These are phyloP conservation scores for Lemur catta DNA, from an alignment of 2,797 vertebrate genomes.

Conservation along the genomic window DNA sequence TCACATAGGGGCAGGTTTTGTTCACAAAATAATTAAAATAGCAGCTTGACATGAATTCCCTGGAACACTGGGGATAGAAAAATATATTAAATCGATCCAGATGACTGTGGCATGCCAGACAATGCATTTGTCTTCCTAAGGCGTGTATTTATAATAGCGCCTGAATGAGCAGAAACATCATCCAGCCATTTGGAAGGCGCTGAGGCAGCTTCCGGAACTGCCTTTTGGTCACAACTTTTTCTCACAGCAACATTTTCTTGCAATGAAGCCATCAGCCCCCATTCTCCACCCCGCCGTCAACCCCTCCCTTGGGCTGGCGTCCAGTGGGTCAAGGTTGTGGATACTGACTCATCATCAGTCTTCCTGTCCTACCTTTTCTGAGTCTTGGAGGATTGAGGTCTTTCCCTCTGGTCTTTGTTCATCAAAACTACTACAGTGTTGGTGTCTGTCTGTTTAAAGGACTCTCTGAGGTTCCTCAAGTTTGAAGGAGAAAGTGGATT, in stretches of 20 bases:
- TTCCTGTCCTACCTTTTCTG: neutral
- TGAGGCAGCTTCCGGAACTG: neutral
- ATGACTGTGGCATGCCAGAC: neutral
- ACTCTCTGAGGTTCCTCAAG: neutral
- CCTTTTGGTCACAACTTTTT: neutral
- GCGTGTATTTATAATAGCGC: neutral
- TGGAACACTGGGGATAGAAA: neutral
- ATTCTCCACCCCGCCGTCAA: neutral
- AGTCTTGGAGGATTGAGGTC: neutral
- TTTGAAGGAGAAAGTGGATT: neutral
- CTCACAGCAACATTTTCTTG: neutral
- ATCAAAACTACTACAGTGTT: neutral
- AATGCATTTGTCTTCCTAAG: neutral
- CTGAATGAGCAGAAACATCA: neutral
- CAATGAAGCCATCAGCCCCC: neutral
- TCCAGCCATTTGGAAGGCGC: neutral
- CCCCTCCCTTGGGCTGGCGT: neutral
- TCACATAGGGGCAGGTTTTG: neutral
- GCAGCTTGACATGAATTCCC: neutral
- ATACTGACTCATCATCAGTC: neutral
- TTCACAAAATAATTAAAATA: conserved; percentile 4
- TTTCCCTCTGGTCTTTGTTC: neutral
- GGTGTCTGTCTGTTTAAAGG: neutral
- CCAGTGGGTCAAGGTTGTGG: neutral
- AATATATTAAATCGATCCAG: neutral